Evolutionary conservation across 2,888 invertebrate species (phyloP).

Genomic region (Linnaemya vulpina): DNA sequence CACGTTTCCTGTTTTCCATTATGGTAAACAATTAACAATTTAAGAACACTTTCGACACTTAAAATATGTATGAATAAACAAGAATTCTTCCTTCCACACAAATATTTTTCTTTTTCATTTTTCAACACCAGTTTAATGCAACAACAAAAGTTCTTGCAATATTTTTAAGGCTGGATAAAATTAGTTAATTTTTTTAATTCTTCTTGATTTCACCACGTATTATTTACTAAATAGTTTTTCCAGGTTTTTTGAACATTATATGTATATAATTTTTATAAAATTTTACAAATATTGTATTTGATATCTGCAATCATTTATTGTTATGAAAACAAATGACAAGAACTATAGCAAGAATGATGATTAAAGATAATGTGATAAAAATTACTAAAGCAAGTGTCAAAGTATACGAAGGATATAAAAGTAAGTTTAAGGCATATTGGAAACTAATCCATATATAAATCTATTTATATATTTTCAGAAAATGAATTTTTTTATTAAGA

Average conservation of each 20-base stretch:
- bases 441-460: too few species aligned
- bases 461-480: too few species aligned
- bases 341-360: slow-evolving; percentile 42
- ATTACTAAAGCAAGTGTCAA: slow-evolving; percentile 30
- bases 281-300: slow-evolving; percentile 30
- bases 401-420: not conserved
- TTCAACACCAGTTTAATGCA: not conserved
- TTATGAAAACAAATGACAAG: slow-evolving; percentile 65
- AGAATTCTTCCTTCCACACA: slow-evolving; percentile 1
- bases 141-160: slow-evolving; percentile 28
- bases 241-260: not conserved
- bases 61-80: slow-evolving; percentile 19
- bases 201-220: not conserved
- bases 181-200: not conserved
- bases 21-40: slow-evolving; percentile 50
- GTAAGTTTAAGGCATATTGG: not conserved
- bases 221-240: not conserved
- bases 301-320: slow-evolving; percentile 46
- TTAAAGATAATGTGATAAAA: slow-evolving; percentile 40
- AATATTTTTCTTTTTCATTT: slow-evolving; percentile 14
- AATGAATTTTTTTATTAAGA: too few species aligned
- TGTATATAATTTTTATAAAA: not conserved
- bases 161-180: slow-evolving; percentile 29
- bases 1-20: slow-evolving; percentile 73
- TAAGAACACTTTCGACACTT: slow-evolving; percentile 32